Conservation (phyloP, 1,140 invertebrate species). For the Pinna nobilis region DNA sequence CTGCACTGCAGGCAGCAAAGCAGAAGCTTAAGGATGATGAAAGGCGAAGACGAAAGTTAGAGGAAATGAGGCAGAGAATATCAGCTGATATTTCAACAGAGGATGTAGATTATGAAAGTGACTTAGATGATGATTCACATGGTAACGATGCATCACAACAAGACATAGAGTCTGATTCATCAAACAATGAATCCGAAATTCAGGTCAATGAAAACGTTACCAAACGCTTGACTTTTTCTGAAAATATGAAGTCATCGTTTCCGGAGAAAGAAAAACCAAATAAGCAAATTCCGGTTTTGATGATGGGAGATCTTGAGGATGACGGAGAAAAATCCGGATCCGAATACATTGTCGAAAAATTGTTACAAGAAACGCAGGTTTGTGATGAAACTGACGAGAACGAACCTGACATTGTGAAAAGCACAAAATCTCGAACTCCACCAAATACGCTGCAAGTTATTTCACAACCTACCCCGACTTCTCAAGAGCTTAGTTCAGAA, state of each 20-base stretch:
- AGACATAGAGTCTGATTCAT: slow-evolving; percentile 48
- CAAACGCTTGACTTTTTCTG: slow-evolving; percentile 36
- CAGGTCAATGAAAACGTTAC: neutral
- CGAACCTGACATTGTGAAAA: slow-evolving; percentile 95
- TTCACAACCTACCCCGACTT: slow-evolving; percentile 26
- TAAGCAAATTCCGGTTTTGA: slow-evolving; percentile 46
- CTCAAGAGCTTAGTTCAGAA: too few species aligned
- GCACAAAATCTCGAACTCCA: slow-evolving; percentile 83
- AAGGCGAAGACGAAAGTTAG: slow-evolving; percentile 82
- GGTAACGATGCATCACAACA: slow-evolving; percentile 13
- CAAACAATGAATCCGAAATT: slow-evolving; percentile 21
- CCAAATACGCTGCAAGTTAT: slow-evolving; percentile 63
- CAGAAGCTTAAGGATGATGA: slow-evolving; percentile 67
- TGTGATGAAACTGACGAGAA: slow-evolving; percentile 42
- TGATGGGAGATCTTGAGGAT: neutral
- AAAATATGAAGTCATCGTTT: slow-evolving; percentile 49
- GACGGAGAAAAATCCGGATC: slow-evolving; percentile 12
- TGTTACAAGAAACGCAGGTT: slow-evolving; percentile 56
- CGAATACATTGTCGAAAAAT: slow-evolving; percentile 54
- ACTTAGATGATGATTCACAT: slow-evolving; percentile 32
- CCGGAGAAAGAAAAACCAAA: slow-evolving; percentile 59
- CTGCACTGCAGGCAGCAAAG: slow-evolving; percentile 60
- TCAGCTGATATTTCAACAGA: slow-evolving; percentile 77
- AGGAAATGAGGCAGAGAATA: slow-evolving; percentile 89
- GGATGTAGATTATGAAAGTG: slow-evolving; percentile 29